Conservation (phyloP, 2,888 invertebrate genomes). For the Orthosia gothica region DNA sequence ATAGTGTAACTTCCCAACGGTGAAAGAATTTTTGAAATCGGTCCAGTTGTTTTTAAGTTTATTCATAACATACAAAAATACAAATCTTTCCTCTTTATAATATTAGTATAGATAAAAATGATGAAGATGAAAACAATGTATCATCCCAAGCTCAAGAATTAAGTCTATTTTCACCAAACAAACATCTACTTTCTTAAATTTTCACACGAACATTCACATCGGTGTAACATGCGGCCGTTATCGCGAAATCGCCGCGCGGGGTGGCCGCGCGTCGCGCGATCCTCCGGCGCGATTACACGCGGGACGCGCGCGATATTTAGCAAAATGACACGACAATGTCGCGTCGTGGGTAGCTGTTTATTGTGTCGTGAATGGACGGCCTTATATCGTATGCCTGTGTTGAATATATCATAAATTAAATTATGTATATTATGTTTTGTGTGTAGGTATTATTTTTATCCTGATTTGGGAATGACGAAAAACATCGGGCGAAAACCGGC, state of each 20-base stretch:
- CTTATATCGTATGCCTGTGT: conserved; percentile 66
- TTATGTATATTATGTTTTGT: conserved; percentile 12
- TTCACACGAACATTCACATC: conserved; percentile 43
- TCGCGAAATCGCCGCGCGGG: conserved; percentile 78
- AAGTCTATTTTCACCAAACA: neutral
- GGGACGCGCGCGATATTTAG: conserved; percentile 81
- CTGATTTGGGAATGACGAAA: neutral
- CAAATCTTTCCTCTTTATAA: no score
- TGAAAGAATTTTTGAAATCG: no score
- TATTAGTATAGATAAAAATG: no score
- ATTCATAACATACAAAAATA: no score
- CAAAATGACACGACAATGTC: conserved; percentile 81
- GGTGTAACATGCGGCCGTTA: conserved; percentile 71
- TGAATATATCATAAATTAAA: conserved; percentile 60
- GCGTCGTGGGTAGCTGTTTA: conserved; percentile 79
- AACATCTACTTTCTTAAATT: neutral
- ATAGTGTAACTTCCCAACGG: no score
- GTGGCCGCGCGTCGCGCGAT: conserved; percentile 83
- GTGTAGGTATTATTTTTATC: conserved; percentile 1
- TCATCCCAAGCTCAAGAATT: neutral
- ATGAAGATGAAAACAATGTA: neutral
- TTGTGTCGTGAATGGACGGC: conserved; percentile 72
- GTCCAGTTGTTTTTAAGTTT: no score
- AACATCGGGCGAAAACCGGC: no score
- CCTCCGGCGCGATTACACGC: conserved; percentile 75